Base-by-base conservation (phyloP, 2,888 invertebrate genomes). In the Luperina nickerlii region DNA sequence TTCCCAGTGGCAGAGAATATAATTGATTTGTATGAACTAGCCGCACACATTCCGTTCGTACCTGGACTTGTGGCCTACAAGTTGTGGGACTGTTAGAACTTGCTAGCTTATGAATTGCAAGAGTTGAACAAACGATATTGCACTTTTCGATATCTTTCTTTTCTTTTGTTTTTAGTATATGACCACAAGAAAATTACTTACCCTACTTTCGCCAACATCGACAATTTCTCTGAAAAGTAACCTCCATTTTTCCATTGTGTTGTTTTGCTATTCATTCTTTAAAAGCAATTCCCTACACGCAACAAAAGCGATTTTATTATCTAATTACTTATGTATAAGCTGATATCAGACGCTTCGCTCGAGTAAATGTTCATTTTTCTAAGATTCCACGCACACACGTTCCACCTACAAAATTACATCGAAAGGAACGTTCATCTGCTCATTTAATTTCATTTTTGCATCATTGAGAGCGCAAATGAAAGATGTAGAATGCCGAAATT, bases 1-100 rank as follows among this genome's bases (percentile, higher is more conserved):
- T 8, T 38, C 38, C n/a, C n/a, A 8, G 3, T 27, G 18, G 38
- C 48, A 32, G 24, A 70, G 18, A 20, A 51, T 18, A 60, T 24
- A 60, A 78, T 68, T 78, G 48, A 78, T 79, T 73, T 66, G 24
- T 66, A 67, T 45, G 66, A 45, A 60, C 60, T 45, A 45, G n/a
- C 74, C 79, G 32, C 73, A 80, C 32, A 79, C 80, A 62, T 67
- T 51, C 6, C 20, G 32, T 15, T 45, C 0, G 45, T 48, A 51
- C 1, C 42, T 20, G 48, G 42, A 32, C 15, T 73, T 54, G 42
- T 32, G 32, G 9, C 1, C 13, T 24, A 42, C 27, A 67, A 78
- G 4, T 68, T 68, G 3, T n/a, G 27, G 20, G 13, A 54, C 27
- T 32, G 54, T 67, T 32, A n/a, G 8, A 51, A 67, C 20, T 9